Percentiles rank a stretch among this genome's conserved stretches.
Evolutionary conservation across 2,113 vertebrate genomes (phyloP).

Genomic region (Hydrochoerus hydrochaeris): DNA sequence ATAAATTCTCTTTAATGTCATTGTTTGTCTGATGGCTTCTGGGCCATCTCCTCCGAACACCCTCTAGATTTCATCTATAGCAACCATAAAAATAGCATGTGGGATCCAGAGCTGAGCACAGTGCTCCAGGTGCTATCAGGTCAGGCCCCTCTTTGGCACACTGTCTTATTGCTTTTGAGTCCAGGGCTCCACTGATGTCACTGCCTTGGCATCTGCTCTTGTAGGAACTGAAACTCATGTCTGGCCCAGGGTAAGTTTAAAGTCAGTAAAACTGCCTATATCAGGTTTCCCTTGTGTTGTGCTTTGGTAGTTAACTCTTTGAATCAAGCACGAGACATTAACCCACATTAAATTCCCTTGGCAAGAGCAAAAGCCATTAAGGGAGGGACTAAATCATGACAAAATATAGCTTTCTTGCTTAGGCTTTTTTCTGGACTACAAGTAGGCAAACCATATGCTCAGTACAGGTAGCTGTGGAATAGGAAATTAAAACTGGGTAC

Average conservation of each 20-base stretch:
- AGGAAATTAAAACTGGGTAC: not conserved
- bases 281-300: not conserved
- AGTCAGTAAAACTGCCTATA: not conserved
- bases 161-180: not conserved
- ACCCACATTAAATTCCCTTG: conserved; percentile 23
- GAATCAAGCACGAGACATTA: conserved; percentile 21
- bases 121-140: not conserved
- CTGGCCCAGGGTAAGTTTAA: not conserved
- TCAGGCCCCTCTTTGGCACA: not conserved
- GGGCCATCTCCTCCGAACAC: not conserved
- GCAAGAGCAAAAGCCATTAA: not conserved
- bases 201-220: not conserved
- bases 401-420: not conserved
- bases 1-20: not conserved
- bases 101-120: not conserved
- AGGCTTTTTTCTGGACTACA: not conserved
- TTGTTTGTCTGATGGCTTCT: not conserved
- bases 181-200: not conserved
- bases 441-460: not conserved
- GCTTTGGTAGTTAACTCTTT: conserved; percentile 4
- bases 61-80: not conserved
- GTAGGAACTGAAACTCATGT: not conserved
- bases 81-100: not conserved
- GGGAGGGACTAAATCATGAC: not conserved
- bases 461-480: not conserved